These are phyloP conservation scores for Phainopepla nitens DNA, from an alignment of 2,113 vertebrate species.

Conservation along the genomic window DNA sequence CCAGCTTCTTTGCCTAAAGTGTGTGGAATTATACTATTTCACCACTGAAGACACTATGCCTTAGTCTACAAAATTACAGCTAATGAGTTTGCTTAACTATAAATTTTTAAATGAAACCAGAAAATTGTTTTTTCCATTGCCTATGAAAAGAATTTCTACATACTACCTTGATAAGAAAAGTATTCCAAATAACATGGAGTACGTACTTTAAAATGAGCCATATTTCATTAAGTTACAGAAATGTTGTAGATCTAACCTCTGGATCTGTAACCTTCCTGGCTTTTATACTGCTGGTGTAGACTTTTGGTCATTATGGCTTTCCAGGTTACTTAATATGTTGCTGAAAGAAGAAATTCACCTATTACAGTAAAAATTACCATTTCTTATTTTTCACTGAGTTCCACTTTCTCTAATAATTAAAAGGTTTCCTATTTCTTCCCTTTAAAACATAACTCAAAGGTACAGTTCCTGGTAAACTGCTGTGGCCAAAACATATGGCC, in stretches of 20 bases:
- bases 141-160: not conserved
- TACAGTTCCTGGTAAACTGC: not conserved
- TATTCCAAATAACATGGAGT: not conserved
- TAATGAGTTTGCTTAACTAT: not conserved
- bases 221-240: not conserved
- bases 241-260: not conserved
- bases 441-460: constrained; percentile 43
- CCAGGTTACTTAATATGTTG: not conserved
- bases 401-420: not conserved
- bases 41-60: not conserved
- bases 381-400: constrained; percentile 17
- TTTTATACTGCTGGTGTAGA: not conserved
- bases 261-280: not conserved
- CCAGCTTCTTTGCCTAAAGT: not conserved
- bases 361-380: not conserved
- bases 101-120: not conserved
- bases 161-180: not conserved
- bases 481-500: not conserved
- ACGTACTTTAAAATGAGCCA: not conserved
- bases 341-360: not conserved
- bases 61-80: not conserved
- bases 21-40: not conserved
- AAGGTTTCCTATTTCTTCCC: constrained; percentile 3
- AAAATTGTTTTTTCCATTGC: not conserved
- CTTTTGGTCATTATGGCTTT: not conserved